phyloP scores from a whole-genome alignment of 2,797 vertebrate genomes.

The Scyliorhinus canicula region DNA sequence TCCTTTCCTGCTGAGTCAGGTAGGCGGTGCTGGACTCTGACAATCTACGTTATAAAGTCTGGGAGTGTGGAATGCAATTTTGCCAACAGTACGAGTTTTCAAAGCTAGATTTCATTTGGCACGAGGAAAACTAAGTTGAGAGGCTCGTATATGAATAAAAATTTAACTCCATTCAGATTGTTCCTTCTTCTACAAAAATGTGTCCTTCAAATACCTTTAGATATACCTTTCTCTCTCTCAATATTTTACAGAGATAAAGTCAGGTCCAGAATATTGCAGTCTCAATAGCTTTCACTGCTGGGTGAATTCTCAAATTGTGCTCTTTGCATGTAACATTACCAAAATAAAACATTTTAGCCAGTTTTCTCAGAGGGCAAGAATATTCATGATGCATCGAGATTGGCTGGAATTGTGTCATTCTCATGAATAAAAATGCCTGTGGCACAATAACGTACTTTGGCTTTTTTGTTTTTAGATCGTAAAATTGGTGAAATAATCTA shows the following conservation, averaged over 20 bases:
- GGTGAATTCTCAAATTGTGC: not conserved
- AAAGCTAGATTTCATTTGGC: not conserved
- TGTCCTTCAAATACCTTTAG: not conserved
- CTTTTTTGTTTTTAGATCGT: not conserved
- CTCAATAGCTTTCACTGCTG: not conserved
- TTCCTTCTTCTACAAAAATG: not conserved
- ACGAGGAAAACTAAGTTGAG: not conserved
- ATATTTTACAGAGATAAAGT: not conserved
- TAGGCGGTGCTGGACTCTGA: not conserved
- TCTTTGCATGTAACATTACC: not conserved
- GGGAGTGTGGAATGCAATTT: not conserved
- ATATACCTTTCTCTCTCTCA: not conserved
- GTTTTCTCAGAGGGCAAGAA: not conserved
- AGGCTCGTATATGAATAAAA: not conserved
- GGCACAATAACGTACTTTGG: not conserved
- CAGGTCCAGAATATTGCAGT: not conserved
- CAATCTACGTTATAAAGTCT: not conserved
- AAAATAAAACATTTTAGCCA: not conserved
- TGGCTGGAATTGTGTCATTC: not conserved
- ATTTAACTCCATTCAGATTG: not conserved
- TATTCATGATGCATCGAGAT: not conserved
- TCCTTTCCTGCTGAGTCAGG: not conserved
- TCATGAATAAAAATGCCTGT: not conserved
- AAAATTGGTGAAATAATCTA: conserved; percentile 6
- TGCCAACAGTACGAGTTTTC: not conserved